Percentiles rank a stretch among this genome's conserved stretches.
Conservation (phyloP, 1,140 invertebrate species). For the Meloidogyne floridensis region DNA sequence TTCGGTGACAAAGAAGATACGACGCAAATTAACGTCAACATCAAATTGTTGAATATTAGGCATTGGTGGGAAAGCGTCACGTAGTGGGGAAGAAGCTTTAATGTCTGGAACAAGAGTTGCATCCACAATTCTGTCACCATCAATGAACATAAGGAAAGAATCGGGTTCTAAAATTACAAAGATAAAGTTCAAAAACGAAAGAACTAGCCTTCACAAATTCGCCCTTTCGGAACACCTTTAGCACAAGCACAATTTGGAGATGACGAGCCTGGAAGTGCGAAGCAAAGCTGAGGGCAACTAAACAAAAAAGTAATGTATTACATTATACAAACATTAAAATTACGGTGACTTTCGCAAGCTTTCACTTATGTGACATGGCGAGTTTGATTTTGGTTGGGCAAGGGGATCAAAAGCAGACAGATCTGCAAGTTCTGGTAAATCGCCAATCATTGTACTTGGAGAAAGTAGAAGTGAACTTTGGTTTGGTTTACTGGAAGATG, state of each 20-base stretch:
- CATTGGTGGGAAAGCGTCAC: constrained; percentile 58
- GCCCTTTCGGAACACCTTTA: constrained; percentile 76
- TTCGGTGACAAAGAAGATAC: constrained; percentile 61
- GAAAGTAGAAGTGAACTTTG: constrained; percentile 73
- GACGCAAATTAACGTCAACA: constrained; percentile 60
- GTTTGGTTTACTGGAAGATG: constrained; percentile 69
- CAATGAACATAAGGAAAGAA: constrained; percentile 85
- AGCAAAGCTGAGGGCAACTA: constrained; percentile 91
- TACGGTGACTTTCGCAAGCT: constrained; percentile 54
- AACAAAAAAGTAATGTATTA: constrained; percentile 71
- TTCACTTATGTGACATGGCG: constrained; percentile 65
- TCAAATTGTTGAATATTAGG: constrained; percentile 60
- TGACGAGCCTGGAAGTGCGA: constrained; percentile 76
- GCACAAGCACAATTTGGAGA: constrained; percentile 84
- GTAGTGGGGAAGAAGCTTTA: constrained; percentile 52
- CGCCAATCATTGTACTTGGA: constrained; percentile 52
- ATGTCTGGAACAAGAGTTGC: constrained; percentile 61
- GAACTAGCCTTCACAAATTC: constrained; percentile 71
- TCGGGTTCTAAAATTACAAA: constrained; percentile 55
- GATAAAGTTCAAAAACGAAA: constrained; percentile 63
- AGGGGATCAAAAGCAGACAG: constrained; percentile 56
- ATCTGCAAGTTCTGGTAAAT: constrained; percentile 55
- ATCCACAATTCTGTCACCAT: constrained; percentile 76
- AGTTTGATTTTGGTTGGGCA: constrained; percentile 56
- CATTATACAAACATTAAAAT: constrained; percentile 72